phyloP scores from a whole-genome alignment of 2,888 invertebrate genomes.

The Ecliptopera silaceata region DNA sequence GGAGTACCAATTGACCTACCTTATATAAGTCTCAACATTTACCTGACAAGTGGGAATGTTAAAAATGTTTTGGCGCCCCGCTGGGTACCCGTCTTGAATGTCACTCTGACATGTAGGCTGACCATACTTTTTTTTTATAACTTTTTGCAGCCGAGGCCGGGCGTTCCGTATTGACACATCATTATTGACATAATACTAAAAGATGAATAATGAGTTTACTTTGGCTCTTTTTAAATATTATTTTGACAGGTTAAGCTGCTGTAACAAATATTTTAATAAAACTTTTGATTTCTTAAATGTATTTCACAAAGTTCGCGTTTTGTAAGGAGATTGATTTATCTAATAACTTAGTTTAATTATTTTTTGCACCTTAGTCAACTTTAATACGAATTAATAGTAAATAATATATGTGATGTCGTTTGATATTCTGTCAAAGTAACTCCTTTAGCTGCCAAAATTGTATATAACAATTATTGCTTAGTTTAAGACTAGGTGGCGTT shows the following conservation, averaged over 20 bases:
- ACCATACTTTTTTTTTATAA: too few relatives aligned
- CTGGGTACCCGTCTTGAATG: constrained; percentile 58
- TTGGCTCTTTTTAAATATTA: constrained; percentile 30
- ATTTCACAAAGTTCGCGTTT: too few relatives aligned
- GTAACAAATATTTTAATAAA: constrained; percentile 1
- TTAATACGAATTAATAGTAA: too few relatives aligned
- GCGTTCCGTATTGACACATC: constrained; percentile 46
- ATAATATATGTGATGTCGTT: too few relatives aligned
- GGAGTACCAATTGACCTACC: background rate
- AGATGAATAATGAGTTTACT: constrained; percentile 34
- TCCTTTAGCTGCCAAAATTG: too few relatives aligned
- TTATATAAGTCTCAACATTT: constrained; percentile 44
- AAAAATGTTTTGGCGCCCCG: constrained; percentile 59
- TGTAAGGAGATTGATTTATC: too few relatives aligned
- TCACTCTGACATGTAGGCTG: constrained; percentile 63
- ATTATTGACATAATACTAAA: constrained; percentile 44
- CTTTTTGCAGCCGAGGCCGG: constrained; percentile 47
- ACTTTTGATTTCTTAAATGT: background rate
- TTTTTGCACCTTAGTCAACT: too few relatives aligned
- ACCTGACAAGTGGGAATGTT: constrained; percentile 60
- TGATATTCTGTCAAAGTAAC: too few relatives aligned
- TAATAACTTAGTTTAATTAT: too few relatives aligned
- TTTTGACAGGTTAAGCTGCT: constrained; percentile 31
- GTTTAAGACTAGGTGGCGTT: too few relatives aligned
- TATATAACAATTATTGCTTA: too few relatives aligned